Conservation (phyloP, 2,797 vertebrate genomes). For the Gouania willdenowi region DNA sequence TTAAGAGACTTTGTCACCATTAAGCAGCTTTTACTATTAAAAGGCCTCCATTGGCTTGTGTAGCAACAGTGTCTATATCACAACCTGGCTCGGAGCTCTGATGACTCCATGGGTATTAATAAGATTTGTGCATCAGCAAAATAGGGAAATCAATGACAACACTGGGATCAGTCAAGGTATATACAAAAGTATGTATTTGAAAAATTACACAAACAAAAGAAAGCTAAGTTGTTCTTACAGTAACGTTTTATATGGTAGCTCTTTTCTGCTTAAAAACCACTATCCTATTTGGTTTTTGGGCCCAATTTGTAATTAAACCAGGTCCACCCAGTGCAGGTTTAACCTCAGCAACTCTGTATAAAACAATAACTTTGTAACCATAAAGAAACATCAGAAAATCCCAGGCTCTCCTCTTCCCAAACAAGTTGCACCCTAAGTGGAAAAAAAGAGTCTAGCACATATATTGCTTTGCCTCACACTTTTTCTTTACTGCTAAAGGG, state of each 20-base stretch:
- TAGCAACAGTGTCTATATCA: conserved; percentile 49
- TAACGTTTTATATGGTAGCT: too few relatives aligned
- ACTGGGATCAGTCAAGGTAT: too few relatives aligned
- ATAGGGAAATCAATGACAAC: too few relatives aligned
- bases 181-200: too few relatives aligned
- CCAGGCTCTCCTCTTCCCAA: conserved; percentile 6
- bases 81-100: conserved; percentile 29
- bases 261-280: too few relatives aligned
- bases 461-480: conserved; percentile 17
- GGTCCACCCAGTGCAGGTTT: not conserved
- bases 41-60: conserved; percentile 12
- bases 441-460: conserved; percentile 20
- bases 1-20: conserved; percentile 57
- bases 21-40: conserved; percentile 67
- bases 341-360: not conserved
- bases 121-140: too few relatives aligned
- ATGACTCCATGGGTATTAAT: conserved; percentile 4
- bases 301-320: conserved; percentile 2
- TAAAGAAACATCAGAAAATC: conserved; percentile 24
- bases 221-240: too few relatives aligned
- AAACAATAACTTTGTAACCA: conserved; percentile 18
- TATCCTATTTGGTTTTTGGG: too few relatives aligned
- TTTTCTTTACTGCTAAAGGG: conserved; percentile 1
- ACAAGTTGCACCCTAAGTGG: conserved; percentile 8
- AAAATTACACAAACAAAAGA: too few relatives aligned